Conservation (phyloP, 2,113 vertebrate genomes). For the Bettongia penicillata region DNA sequence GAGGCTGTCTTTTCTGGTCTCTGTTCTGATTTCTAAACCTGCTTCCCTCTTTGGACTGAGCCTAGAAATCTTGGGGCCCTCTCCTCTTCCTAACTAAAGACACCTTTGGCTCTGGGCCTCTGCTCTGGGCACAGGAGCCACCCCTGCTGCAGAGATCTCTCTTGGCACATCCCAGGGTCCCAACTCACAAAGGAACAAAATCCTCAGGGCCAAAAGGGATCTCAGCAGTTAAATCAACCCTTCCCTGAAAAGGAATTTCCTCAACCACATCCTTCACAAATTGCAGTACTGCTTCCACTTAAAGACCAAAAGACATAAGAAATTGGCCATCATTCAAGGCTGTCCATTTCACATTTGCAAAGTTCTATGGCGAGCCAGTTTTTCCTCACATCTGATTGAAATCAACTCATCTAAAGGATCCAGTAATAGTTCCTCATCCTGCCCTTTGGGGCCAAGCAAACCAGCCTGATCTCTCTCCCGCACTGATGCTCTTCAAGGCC, state of each 20-base stretch:
- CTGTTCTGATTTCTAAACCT: background rate
- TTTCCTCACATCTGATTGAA: too few species aligned
- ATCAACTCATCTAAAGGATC: too few species aligned
- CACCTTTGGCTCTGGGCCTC: background rate
- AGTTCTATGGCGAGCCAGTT: too few species aligned
- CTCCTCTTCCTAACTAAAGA: background rate
- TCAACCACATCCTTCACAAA: background rate
- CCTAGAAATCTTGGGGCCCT: background rate
- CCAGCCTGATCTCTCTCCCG: too few species aligned
- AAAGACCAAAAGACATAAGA: too few species aligned
- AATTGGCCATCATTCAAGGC: too few species aligned
- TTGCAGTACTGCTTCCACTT: too few species aligned
- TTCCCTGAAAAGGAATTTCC: background rate
- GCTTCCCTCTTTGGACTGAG: too few species aligned
- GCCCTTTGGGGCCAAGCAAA: too few species aligned
- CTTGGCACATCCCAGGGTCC: background rate
- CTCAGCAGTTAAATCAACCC: background rate
- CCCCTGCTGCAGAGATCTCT: background rate
- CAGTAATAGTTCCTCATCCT: too few species aligned
- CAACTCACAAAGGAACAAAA: background rate
- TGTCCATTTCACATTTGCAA: too few species aligned
- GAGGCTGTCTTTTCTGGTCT: background rate
- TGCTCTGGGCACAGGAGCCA: background rate
- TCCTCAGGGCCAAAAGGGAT: background rate
- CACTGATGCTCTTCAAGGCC: too few species aligned